Conservation (phyloP, 2,888 invertebrate species). For the Herminia tarsipennalis region DNA sequence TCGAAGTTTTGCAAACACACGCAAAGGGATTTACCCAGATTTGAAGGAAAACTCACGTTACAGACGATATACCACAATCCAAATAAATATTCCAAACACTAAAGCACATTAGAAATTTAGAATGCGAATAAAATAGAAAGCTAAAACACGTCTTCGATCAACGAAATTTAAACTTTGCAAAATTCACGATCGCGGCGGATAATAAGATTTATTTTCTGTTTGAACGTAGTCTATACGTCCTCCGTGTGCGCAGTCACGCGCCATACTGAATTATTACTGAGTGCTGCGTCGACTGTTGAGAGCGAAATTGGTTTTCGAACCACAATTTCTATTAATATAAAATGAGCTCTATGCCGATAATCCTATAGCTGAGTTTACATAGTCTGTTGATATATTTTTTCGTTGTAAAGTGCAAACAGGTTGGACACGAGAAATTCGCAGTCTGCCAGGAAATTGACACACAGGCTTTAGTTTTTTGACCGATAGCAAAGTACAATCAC, state of each 20-base stretch:
- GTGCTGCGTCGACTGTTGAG: constrained; percentile 67
- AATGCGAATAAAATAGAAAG: constrained; percentile 33
- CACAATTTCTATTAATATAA: constrained; percentile 44
- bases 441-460: constrained; percentile 65
- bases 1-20: constrained; percentile 59
- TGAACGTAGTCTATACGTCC: constrained; percentile 54
- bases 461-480: constrained; percentile 59
- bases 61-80: constrained; percentile 51
- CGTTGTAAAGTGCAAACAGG: constrained; percentile 60
- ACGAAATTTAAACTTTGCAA: constrained; percentile 50
- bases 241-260: constrained; percentile 69
- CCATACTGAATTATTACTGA: constrained; percentile 75
- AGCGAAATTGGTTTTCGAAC: constrained; percentile 79
- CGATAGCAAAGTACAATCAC: constrained; percentile 54
- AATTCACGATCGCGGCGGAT: constrained; percentile 57
- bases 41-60: constrained; percentile 52
- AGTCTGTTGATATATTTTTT: constrained; percentile 55
- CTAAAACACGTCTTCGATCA: constrained; percentile 40
- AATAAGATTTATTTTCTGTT: constrained; percentile 42
- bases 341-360: constrained; percentile 51
- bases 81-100: constrained; percentile 44
- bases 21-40: constrained; percentile 48
- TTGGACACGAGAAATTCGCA: constrained; percentile 73
- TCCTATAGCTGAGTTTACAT: constrained; percentile 57
- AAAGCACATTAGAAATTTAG: constrained; percentile 37